phyloP scores from a whole-genome alignment of 1,140 invertebrate species.

The Drosophila mauritiana region DNA sequence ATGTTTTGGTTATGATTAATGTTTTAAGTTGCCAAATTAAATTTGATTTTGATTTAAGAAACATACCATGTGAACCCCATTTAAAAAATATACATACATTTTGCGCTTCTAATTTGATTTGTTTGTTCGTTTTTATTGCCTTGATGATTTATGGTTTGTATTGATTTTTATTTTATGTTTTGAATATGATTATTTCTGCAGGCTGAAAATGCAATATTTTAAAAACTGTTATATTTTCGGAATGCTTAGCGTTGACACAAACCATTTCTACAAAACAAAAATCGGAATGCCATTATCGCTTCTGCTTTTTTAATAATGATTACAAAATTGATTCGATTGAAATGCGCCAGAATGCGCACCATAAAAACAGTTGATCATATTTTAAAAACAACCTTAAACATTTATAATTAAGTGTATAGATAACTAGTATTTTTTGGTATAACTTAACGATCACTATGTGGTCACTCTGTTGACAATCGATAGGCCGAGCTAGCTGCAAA shows the following conservation, averaged over 20 bases:
- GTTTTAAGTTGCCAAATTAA: slow-evolving; percentile 26
- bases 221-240: too few species aligned
- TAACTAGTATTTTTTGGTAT: slow-evolving; percentile 1
- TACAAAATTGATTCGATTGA: too few species aligned
- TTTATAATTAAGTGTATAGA: too few species aligned
- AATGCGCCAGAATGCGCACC: too few species aligned
- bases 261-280: too few species aligned
- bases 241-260: too few species aligned
- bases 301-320: too few species aligned
- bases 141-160: slow-evolving; percentile 38
- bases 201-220: neutral
- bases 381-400: too few species aligned
- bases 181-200: neutral
- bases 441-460: neutral
- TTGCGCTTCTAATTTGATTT: slow-evolving; percentile 31
- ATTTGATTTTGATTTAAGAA: slow-evolving; percentile 26
- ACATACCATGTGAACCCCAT: slow-evolving; percentile 15
- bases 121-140: slow-evolving; percentile 36
- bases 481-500: neutral
- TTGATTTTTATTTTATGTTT: slow-evolving; percentile 26
- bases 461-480: slow-evolving; percentile 1
- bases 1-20: slow-evolving; percentile 32
- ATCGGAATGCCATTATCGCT: too few species aligned
- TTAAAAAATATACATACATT: slow-evolving; percentile 12
- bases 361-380: too few species aligned